Base-by-base conservation (phyloP, 2,113 vertebrate species). In the Tyto alba region DNA sequence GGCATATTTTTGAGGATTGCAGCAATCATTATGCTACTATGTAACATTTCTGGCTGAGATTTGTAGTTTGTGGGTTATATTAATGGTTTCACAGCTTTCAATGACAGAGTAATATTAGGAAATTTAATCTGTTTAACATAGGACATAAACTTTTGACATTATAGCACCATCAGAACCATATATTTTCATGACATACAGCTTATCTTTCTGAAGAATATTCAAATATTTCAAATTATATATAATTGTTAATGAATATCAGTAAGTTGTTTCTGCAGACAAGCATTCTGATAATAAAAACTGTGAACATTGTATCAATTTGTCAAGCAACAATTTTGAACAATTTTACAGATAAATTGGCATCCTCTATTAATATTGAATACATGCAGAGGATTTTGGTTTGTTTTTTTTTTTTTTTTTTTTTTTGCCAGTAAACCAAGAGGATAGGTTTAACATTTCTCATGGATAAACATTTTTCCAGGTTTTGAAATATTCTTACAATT, bases 201-300 rank as follows among this genome's bases (percentile, higher is more conserved):
- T 40, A 29, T 57, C 4, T 40, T 90, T 90, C 78, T 47, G 16
- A 82, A 66, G 18, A 64, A 38, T 22, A 43, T 7, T 16, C 2
- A 21, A 7, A 8, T 68, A 45, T 68, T 84, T 73, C 12, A 76
- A 50, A 59, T 36, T 34, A 34, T 21, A 2, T 21, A 5, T 34
- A 12, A 26, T 59, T n/a, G 16, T 34, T 73, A 45, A 29, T 17
- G 5, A 1, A 22, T 20, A 5, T 62, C 1, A 1, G 2, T 26
- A 32, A 13, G 2, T 36, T 66, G 8, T 16, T 38, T 75, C 17
- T 41, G 21, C 23, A 47, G 20, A 5, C 1, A 62, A 83, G 2
- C 2, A 53, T 66, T n/a, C 16, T 50, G 13, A 29, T 40, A 7
- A 53, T 27, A 59, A 66, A 59, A 64, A 23, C 12, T 43, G 74